Evolutionary conservation across 53 echinoderm and acorn worm species (phyloP).

Genomic region (Henricia sp.): DNA sequence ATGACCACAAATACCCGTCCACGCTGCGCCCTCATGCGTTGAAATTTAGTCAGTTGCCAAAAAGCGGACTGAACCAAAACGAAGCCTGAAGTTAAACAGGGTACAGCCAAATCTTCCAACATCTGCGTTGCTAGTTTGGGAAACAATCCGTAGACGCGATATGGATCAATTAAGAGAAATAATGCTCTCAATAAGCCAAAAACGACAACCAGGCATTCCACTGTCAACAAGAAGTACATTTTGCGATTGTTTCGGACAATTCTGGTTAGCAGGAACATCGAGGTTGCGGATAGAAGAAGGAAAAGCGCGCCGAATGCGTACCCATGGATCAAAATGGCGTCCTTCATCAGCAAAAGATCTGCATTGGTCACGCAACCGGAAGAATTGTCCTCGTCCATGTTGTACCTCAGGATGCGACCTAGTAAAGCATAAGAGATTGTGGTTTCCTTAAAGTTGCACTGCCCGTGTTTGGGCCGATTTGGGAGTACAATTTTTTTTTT

Average conservation of each 20-base stretch:
- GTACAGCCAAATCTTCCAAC: constrained; percentile 67
- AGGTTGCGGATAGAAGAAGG: not conserved
- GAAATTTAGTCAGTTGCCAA: constrained; percentile 49
- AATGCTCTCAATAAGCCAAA: constrained; percentile 50
- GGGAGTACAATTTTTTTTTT: too few species aligned
- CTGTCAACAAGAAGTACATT: constrained; percentile 34
- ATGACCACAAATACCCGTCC: constrained; percentile 37
- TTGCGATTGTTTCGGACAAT: constrained; percentile 7
- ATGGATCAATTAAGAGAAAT: constrained; percentile 66
- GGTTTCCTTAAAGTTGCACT: too few species aligned
- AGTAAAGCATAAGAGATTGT: too few species aligned
- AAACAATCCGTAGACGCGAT: constrained; percentile 44
- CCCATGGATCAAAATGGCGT: constrained; percentile 21
- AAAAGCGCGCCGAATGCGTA: constrained; percentile 32
- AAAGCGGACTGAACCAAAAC: constrained; percentile 69
- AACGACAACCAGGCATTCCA: constrained; percentile 62
- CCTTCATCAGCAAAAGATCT: not conserved
- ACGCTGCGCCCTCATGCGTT: constrained; percentile 37
- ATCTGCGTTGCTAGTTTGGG: constrained; percentile 12
- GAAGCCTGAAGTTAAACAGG: constrained; percentile 76
- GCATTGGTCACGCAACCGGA: constrained; percentile 5
- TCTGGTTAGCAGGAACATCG: not conserved
- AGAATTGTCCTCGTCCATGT: constrained; percentile 1
- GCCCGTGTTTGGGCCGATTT: too few species aligned
- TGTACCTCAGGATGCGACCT: too few species aligned